Evolutionary conservation across 2,113 vertebrate genomes (phyloP).

Genomic region (Ailuropoda melanoleuca): DNA sequence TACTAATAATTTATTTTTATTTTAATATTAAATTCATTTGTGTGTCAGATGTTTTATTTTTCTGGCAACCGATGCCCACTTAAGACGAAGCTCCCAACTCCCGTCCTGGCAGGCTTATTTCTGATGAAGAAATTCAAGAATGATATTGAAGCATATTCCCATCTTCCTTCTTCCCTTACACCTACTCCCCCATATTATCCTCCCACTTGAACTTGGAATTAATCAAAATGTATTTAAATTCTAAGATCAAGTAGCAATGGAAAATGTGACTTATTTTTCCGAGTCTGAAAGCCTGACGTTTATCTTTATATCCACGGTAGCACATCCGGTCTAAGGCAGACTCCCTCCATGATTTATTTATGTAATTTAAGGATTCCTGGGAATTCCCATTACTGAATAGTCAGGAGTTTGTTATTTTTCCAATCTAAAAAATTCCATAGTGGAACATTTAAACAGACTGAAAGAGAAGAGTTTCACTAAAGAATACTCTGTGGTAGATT

Average conservation of each 20-base stretch:
- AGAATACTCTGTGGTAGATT: background rate
- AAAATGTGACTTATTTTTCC: constrained; percentile 18
- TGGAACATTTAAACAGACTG: background rate
- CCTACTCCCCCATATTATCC: background rate
- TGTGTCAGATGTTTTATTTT: background rate
- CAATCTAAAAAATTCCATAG: background rate
- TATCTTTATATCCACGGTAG: background rate
- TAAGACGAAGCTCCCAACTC: background rate
- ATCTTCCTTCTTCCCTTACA: background rate
- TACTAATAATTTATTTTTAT: background rate
- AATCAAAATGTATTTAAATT: constrained; percentile 34
- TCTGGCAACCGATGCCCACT: background rate
- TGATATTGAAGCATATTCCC: background rate
- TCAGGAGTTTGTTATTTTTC: constrained; percentile 16
- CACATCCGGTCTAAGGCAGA: background rate
- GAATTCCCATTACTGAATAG: background rate
- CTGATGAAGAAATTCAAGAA: background rate
- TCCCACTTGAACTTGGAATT: background rate
- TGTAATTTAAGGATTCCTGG: background rate
- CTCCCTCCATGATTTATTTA: background rate
- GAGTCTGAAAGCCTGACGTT: background rate
- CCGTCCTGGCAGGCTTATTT: background rate
- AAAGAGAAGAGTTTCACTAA: constrained; percentile 14
- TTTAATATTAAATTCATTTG: background rate
- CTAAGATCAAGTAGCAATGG: background rate